Percentiles rank a stretch among this genome's conserved stretches.
Evolutionary conservation across 2,797 vertebrate genomes (phyloP).

Genomic region (Bovichtus diacanthus): DNA sequence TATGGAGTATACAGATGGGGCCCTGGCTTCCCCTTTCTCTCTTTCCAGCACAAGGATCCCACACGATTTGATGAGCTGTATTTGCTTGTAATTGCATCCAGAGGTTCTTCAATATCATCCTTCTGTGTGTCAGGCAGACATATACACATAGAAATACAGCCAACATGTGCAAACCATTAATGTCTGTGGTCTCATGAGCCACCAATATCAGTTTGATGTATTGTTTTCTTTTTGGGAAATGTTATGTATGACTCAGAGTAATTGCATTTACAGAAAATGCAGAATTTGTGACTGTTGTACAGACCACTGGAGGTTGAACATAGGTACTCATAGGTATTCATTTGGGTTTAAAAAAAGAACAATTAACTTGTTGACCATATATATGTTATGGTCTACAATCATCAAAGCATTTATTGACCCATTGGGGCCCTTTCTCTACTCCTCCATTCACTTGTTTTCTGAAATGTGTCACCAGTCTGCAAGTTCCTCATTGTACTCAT

Average conservation of each 20-base stretch:
- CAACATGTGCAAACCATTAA: constrained; percentile 32
- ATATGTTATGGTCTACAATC: background rate
- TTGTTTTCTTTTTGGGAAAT: background rate
- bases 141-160: background rate
- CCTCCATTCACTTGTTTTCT: background rate
- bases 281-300: background rate
- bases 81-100: constrained; percentile 59
- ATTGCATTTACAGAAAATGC: background rate
- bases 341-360: background rate
- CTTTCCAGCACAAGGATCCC: constrained; percentile 34
- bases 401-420: background rate
- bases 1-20: constrained; percentile 23
- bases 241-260: background rate
- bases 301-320: background rate
- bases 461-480: background rate
- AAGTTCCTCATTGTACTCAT: background rate
- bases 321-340: background rate
- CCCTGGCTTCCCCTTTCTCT: constrained; percentile 15
- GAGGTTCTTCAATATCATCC: constrained; percentile 37
- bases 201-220: background rate
- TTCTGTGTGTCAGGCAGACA: background rate
- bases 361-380: no score
- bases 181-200: background rate
- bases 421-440: background rate
- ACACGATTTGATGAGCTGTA: constrained; percentile 48